A percentile compares a stretch with the other conserved stretches of the same genome.
These are phyloP conservation scores for Tiliacea aurago DNA, from an alignment of 2,888 invertebrate genomes.

Conservation along the genomic window DNA sequence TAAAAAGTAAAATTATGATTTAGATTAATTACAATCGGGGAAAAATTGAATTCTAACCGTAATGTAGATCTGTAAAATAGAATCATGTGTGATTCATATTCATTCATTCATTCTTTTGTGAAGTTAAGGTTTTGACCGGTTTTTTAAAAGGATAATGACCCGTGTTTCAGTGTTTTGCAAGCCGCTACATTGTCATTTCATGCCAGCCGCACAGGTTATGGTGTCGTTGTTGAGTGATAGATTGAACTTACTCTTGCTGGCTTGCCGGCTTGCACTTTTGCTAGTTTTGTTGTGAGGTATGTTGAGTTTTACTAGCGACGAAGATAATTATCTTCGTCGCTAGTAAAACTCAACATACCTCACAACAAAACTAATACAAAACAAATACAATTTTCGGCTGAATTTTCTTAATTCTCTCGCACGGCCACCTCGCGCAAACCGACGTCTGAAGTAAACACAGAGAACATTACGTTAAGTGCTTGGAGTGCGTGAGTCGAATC, in stretches of 20 bases:
- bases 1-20: too few relatives aligned
- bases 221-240: background rate
- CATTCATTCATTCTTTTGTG: too few relatives aligned
- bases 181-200: background rate
- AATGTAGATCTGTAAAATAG: too few relatives aligned
- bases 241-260: too few relatives aligned
- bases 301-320: background rate
- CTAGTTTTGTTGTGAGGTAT: background rate
- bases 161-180: background rate
- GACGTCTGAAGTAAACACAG: constrained; percentile 1
- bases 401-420: background rate
- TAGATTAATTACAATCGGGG: too few relatives aligned
- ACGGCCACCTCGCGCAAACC: background rate
- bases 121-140: too few relatives aligned
- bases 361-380: too few relatives aligned
- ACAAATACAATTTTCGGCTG: too few relatives aligned
- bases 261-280: background rate
- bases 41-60: too few relatives aligned
- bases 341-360: too few relatives aligned
- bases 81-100: too few relatives aligned
- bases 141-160: background rate
- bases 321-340: too few relatives aligned
- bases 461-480: constrained; percentile 36
- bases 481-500: constrained; percentile 28
- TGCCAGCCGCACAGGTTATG: background rate